phyloP scores from a whole-genome alignment of 2,888 invertebrate genomes.

The Scaptomyza caliginosa region DNA sequence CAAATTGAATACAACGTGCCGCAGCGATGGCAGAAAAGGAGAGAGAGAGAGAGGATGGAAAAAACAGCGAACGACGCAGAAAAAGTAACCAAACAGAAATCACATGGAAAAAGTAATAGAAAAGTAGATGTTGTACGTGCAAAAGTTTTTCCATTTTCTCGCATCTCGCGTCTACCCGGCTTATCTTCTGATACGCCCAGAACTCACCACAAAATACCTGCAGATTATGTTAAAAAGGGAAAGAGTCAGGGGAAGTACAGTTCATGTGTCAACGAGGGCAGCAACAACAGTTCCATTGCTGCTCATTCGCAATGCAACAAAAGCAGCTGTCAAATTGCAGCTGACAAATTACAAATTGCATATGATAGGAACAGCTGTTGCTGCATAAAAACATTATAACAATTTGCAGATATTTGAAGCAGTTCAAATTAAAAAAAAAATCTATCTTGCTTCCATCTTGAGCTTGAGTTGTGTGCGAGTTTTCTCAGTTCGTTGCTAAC shows the following conservation, averaged over 20 bases:
- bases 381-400: conserved; percentile 1
- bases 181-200: conserved; percentile 35
- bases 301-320: conserved; percentile 57
- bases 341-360: conserved; percentile 21
- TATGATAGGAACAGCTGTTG: conserved; percentile 49
- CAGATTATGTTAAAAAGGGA: not conserved
- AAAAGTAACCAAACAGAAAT: conserved; percentile 35
- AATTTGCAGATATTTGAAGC: conserved; percentile 18
- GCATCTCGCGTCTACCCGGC: conserved; percentile 36
- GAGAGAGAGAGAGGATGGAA: conserved; percentile 2
- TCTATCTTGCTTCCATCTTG: conserved; percentile 1
- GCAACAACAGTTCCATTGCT: conserved; percentile 42
- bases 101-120: conserved; percentile 65
- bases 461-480: conserved; percentile 18
- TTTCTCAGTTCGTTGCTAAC: not conserved
- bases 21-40: not conserved
- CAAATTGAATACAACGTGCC: conserved; percentile 75
- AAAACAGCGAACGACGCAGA: conserved; percentile 51
- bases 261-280: conserved; percentile 8
- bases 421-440: not conserved
- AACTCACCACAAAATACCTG: conserved; percentile 20
- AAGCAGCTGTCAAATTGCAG: conserved; percentile 47
- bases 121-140: conserved; percentile 74
- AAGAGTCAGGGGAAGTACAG: conserved; percentile 2
- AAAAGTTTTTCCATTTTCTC: conserved; percentile 77